Conservation (phyloP, 2,797 vertebrate species). For the Notamacropus eugenii region DNA sequence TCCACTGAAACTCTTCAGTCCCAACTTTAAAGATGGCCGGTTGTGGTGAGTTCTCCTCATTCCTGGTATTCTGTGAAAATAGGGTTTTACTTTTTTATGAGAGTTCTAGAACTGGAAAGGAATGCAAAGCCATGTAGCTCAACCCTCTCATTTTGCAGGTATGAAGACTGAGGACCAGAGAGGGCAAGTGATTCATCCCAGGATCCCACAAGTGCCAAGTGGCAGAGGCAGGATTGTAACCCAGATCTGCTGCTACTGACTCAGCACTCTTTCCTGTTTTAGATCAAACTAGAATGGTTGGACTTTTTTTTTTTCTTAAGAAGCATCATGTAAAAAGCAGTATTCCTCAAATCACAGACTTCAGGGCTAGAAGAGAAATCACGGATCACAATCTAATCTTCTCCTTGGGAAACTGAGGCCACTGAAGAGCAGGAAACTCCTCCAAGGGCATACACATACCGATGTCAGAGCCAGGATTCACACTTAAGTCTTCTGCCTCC, state of each 20-base stretch:
- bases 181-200: neutral
- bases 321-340: neutral
- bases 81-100: neutral
- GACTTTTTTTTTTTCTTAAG: neutral
- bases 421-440: neutral
- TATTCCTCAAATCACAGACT: too few relatives aligned
- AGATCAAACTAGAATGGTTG: neutral
- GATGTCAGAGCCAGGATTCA: neutral
- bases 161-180: neutral
- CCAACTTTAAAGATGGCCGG: slow-evolving; percentile 79
- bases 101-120: neutral
- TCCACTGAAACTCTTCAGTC: slow-evolving; percentile 80
- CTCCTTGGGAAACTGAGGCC: neutral
- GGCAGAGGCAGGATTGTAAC: neutral
- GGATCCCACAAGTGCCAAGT: neutral
- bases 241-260: neutral
- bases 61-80: slow-evolving; percentile 53
- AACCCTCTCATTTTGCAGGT: neutral
- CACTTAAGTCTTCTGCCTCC: neutral
- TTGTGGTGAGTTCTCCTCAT: neutral
- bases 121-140: neutral
- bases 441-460: neutral
- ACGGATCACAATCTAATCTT: neutral
- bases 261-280: neutral
- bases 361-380: neutral